Evolutionary conservation across 2,888 invertebrate species (phyloP).

Genomic region (Laothoe populi): DNA sequence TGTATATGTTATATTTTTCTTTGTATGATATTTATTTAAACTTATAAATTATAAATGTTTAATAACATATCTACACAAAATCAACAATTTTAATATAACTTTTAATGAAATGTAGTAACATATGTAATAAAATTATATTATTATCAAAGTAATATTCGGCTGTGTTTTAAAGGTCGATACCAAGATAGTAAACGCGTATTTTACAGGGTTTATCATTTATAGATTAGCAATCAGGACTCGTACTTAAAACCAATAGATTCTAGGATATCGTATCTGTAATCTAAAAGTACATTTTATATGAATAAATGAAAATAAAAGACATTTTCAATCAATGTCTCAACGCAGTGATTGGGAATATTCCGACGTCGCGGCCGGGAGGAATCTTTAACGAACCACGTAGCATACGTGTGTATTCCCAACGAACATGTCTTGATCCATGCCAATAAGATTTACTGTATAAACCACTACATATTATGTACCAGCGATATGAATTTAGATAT

Average conservation of each 20-base stretch:
- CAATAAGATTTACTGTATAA: constrained; percentile 21
- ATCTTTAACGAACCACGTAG: constrained; percentile 68
- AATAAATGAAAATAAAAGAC: constrained; percentile 20
- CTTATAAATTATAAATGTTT: too few relatives aligned
- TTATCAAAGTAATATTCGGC: too few relatives aligned
- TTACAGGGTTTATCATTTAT: too few relatives aligned
- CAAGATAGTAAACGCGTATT: too few relatives aligned
- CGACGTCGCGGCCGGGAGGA: constrained; percentile 48
- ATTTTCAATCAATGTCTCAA: constrained; percentile 21
- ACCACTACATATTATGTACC: not conserved
- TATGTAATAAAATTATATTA: too few relatives aligned
- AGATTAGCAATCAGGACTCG: not conserved
- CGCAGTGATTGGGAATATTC: constrained; percentile 38
- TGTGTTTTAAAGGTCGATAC: too few relatives aligned
- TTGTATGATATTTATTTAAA: too few relatives aligned
- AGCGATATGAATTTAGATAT: not conserved
- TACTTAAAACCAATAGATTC: constrained; percentile 2
- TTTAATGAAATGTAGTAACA: too few relatives aligned
- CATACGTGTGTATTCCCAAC: constrained; percentile 41
- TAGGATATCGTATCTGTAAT: constrained; percentile 5
- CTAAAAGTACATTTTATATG: constrained; percentile 28
- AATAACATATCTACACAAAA: too few relatives aligned
- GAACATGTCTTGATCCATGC: constrained; percentile 35
- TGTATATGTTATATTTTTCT: too few relatives aligned
- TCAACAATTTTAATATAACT: too few relatives aligned